phyloP scores from a whole-genome alignment of 64 coral and sea anemone genomes.

The Montipora cactus region DNA sequence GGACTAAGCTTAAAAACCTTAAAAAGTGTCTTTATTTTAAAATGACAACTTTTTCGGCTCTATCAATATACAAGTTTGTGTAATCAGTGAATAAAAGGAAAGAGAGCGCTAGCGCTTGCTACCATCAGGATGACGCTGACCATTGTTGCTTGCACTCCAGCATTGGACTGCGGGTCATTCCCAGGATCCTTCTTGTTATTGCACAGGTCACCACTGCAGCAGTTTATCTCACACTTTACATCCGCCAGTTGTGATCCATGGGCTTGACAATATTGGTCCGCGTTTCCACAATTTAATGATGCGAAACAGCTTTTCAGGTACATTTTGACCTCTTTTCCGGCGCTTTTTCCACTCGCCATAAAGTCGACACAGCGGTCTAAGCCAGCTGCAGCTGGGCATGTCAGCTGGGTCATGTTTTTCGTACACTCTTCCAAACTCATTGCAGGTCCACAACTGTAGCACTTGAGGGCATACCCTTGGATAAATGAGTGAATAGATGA shows the following conservation, averaged over 20 bases:
- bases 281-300: neutral
- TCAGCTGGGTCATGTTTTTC: neutral
- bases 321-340: neutral
- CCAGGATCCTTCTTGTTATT: neutral
- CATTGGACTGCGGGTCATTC: no score
- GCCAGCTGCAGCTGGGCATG: neutral
- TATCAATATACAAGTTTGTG: neutral
- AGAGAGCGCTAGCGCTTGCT: neutral
- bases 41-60: no score
- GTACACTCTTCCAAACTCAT: neutral
- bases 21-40: no score
- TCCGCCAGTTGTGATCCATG: neutral
- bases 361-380: neutral
- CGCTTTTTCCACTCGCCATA: neutral
- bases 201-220: conserved; percentile 7
- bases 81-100: neutral
- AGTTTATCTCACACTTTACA: neutral
- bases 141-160: neutral
- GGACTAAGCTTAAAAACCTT: no score
- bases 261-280: neutral
- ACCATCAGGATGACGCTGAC: neutral
- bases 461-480: neutral
- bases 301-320: neutral
- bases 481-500: neutral
- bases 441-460: neutral